Base-by-base conservation (phyloP, 1,140 invertebrate genomes). In the Ctenoplectra terminalis region DNA sequence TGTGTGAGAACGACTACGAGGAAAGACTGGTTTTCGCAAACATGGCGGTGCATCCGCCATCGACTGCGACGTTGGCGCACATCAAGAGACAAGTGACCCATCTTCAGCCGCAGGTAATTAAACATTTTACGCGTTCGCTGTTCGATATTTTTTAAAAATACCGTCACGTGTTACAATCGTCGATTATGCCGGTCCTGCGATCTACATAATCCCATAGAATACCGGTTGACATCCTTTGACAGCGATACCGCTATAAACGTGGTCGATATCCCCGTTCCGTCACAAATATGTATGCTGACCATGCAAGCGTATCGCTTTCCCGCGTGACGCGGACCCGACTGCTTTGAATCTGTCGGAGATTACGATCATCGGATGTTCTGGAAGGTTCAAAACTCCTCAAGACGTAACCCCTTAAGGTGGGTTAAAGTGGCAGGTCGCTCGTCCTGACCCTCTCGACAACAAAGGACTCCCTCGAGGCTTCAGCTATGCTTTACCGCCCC, bases 1-100 rank as follows among this genome's bases (percentile, higher is more conserved):
- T 99, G 2, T 99, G 98, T 94, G 97, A 98, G 92, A 98, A 98
- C 92, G 98, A 99, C 93, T 99, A 98, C 94, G 97, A 98, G 92
- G 98, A 98, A 92, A 94, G 97, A 87, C 95, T 98, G 92, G 96
- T 98, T 76, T 98, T 98, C 91, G 97, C 97, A 37, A 98, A 96
- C 93, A 97, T 98, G 96, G 96, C 96, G n/a, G 96, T 97, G 87
- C 97, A 98, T 92, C 97, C 97, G 61, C 97, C 96, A 58, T 90
- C 91, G 2, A 93, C 91, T 40, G 92, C 96, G 87, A 97, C 96
- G 58, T 93, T 98, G 84, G 97, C 97, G 46, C 97, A 98, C 93
- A 96, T 98, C 90, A 97, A 97, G 93, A 95, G 97, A 92, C 97
- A 98, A 95, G 96, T 97, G 91, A 96, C 95, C 92, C 96, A 96